A percentile compares a stretch with the other conserved stretches of the same genome.
These are phyloP conservation scores for Callorhinus ursinus DNA, from an alignment of 2,113 vertebrate genomes.

Conservation along the genomic window DNA sequence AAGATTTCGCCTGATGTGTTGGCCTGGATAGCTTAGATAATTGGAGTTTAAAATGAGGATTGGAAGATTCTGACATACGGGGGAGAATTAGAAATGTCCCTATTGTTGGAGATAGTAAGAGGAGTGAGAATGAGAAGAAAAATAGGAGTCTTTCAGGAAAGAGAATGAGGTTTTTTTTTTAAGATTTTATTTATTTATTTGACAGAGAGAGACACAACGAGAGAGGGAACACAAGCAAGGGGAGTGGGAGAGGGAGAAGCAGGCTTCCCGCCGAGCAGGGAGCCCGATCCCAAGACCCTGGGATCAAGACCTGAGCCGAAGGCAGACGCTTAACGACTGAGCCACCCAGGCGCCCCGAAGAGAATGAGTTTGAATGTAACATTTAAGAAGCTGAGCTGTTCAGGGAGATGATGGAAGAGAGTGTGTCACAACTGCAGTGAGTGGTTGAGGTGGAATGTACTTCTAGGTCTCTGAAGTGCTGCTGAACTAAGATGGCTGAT, in stretches of 20 bases:
- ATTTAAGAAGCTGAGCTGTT: neutral
- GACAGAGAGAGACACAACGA: too few relatives aligned
- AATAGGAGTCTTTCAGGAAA: neutral
- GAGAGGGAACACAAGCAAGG: too few relatives aligned
- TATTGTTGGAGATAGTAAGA: neutral
- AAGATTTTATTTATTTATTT: too few relatives aligned
- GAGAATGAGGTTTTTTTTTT: neutral
- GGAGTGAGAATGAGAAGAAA: neutral
- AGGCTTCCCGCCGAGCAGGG: too few relatives aligned
- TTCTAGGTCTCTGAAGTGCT: neutral
- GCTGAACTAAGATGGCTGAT: too few relatives aligned
- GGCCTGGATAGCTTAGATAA: neutral
- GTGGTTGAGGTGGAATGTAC: neutral
- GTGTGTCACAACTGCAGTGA: accelerated
- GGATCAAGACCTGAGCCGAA: too few relatives aligned
- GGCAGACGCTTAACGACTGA: too few relatives aligned
- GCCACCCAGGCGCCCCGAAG: neutral
- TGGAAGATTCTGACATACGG: neutral
- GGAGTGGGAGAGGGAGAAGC: too few relatives aligned
- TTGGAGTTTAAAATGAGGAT: neutral
- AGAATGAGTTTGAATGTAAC: neutral
- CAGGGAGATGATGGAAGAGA: neutral
- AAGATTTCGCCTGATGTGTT: neutral
- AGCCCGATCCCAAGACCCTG: too few relatives aligned
- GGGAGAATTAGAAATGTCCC: neutral